Evolutionary conservation across 1,140 invertebrate genomes (phyloP).

Genomic region (Brachionus rubens): DNA sequence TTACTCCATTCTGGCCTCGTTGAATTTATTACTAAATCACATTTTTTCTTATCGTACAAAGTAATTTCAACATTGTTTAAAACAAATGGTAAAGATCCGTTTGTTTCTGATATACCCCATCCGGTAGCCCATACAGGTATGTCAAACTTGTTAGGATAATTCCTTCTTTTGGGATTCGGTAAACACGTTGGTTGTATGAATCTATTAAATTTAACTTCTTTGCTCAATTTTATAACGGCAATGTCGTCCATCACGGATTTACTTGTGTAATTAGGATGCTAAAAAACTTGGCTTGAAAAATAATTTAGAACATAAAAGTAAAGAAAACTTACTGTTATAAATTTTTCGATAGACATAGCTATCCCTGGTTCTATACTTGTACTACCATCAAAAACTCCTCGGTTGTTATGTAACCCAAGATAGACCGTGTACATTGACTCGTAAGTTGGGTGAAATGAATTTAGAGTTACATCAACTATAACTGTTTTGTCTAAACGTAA

Average conservation of each 20-base stretch:
- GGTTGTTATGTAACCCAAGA: background rate
- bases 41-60: background rate
- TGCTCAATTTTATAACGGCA: background rate
- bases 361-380: background rate
- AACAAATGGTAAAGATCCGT: background rate
- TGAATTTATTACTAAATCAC: background rate
- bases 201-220: background rate
- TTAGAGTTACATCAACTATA: background rate
- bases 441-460: slow-evolving; percentile 13
- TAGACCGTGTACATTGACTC: slow-evolving; percentile 14
- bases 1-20: background rate
- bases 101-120: background rate
- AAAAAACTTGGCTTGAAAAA: too few relatives aligned
- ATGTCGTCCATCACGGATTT: background rate
- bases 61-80: slow-evolving; percentile 5
- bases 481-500: background rate
- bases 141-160: background rate
- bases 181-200: background rate
- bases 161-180: background rate
- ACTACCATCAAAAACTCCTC: background rate
- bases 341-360: background rate
- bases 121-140: background rate
- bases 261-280: slow-evolving; percentile 6
- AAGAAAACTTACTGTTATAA: background rate
- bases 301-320: background rate